Evolutionary conservation across 1,140 invertebrate species (phyloP), one percentile per base, ranked within the genome.

Genomic region (Amyelois transitella): DNA sequence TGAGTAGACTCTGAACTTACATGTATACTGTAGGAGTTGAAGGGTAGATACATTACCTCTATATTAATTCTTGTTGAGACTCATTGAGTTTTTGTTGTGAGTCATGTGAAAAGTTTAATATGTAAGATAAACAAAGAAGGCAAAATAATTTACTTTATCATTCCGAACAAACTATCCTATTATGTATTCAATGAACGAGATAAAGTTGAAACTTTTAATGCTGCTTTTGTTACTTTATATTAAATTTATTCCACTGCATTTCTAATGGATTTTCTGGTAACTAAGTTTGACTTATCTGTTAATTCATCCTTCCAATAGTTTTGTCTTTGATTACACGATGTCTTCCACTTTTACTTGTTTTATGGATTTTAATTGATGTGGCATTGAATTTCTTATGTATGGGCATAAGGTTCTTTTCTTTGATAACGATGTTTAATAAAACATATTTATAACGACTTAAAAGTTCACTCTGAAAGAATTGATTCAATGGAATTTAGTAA

Each of bases 401-500:
- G n/a, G n/a, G n/a, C n/a, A n/a, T n/a, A n/a, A n/a, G n/a, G n/a
- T n/a, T n/a, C n/a, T n/a, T n/a, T n/a, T n/a, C n/a, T n/a, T n/a
- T n/a, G n/a, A n/a, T n/a, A n/a, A n/a, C n/a, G n/a, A n/a, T n/a
- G n/a, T n/a, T n/a, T n/a, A n/a, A 38, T 14, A 38, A 14, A 12
- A 38, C 32, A 38, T n/a, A n/a, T n/a, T n/a, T n/a, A n/a, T 38
- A 14, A 38, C 12, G n/a, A 38, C 3, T 2, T 38, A 38, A 14
- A 38, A n/a, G n/a, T 21, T 48, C n/a, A n/a, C n/a, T n/a, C n/a
- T 48, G 2, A 21, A 72, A 58, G 72, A 81, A 82, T 83, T 82
- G 83, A 85, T 68, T 76, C 77, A 77, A 82, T 62, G 80, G 81
- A 86, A 83, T 86, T 86, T 84, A 80, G 74, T 86, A 82, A 53